Base-by-base conservation (phyloP, 2,888 invertebrate genomes). In the Cryptus armator region DNA sequence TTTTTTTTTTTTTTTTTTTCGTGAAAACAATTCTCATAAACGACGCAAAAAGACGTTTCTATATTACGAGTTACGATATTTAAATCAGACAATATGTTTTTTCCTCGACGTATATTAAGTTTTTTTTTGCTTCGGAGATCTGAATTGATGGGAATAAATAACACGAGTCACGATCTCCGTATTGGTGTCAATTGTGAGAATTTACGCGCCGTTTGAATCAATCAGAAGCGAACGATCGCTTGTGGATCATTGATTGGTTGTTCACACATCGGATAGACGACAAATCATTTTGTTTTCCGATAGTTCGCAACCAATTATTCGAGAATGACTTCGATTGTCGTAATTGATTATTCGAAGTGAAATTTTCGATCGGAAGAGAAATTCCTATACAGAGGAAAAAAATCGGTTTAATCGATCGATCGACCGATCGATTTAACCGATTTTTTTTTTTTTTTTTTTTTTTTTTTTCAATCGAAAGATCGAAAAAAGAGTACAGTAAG, bases 171-270 rank as follows among this genome's bases (percentile, higher is more conserved):
- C 43, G 46, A 68, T 68, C 53, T 46, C 43, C n/a, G 56, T 67
- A 77, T 77, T 77, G 67, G 67, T 77, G 32, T 46, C 77, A 77
- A 77, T 77, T 77, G 68, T 51, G 37, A 32, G 48, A 77, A 51
- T 76, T 51, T 64, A 53, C 75, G 51, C 37, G 32, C 59, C 68
- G 56, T 14, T 59, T 29, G n/a, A 37, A 29, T 37, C 56, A 77
- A 77, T 56, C 59, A n/a, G 16, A 16, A 29, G 44, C n/a, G 14
- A 59, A 77, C 67, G 77, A 46, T 59, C 68, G 16, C 29, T 68
- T 43, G 14, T 67, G 16, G 29, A 56, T 68, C 43, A 44, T 3
- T 29, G 14, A 56, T 32, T 44, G 68, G 6, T 48, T 48, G 16
- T 19, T 24, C 19, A 29, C 10, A 29, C 5, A 29, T 29, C 29